Base-by-base conservation (phyloP, 2,888 invertebrate species). In the Linnaemya tessellans region DNA sequence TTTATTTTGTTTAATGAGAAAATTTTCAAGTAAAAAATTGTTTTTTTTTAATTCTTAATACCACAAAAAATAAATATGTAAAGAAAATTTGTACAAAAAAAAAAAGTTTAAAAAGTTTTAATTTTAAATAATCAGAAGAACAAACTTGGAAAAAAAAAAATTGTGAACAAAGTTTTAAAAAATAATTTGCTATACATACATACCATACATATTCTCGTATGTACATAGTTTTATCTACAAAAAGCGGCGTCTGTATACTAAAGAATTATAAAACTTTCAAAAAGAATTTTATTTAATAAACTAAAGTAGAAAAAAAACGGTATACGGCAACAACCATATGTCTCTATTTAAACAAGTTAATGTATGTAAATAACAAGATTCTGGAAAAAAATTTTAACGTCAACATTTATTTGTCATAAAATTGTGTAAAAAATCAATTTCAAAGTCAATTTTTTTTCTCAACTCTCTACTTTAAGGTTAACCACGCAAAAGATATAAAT, bases 401-500 rank as follows among this genome's bases (percentile, higher is more conserved):
- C 68, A 81, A 74, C 74, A 75, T 43, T 67, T 67, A 81, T 81
- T 74, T 75, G 74, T 73, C 80, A 74, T 80, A 73, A 74, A 74
- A 60, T 64, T 64, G 71, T 46, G 62, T 25, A 64, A 71, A 81
- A 84, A 84, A 84, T 78, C 80, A 73, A 84, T 81, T 84, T 74
- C 81, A 84, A 84, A 84, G 78, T 84, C 73, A 81, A 84, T 78
- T 74, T 80, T n/a, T 71, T 71, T 78, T 67, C 25, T 35, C 70
- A 56, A 68, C 67, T 84, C 75, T 73, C 67, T 68, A 67, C 62
- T 74, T 74, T 84, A 79, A 84, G 84, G 84, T 84, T 84, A 84
- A 81, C 68, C 84, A 80, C 78, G 74, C 84, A 79, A 70, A 81
- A 58, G 35, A 62, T 7, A 54, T 8, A 56, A 10, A 38, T 20